Base-by-base conservation (phyloP, 2,888 invertebrate species). In the Ditylenchus weischeri region DNA sequence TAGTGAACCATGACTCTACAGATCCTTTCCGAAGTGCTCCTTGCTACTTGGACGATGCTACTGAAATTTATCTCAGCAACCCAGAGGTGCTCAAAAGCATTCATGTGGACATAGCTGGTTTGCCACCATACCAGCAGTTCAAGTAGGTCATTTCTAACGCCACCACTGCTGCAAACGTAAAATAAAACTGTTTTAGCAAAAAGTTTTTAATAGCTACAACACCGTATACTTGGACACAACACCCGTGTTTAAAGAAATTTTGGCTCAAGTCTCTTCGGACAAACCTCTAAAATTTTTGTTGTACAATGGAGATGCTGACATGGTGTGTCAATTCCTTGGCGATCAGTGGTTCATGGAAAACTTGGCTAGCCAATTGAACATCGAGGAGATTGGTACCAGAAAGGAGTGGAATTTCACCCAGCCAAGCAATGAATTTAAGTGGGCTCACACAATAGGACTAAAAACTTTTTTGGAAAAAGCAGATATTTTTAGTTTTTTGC, bases 251-350 rank as follows among this genome's bases (percentile, higher is more conserved):
- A 62, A 73, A 21, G 60, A 64, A 48, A 72, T 72, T 43, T 10
- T 72, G 19, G 57, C 62, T 15, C 35, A 59, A 13, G 19, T 38
- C 11, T n/a, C 65, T 48, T 51, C 43, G n/a, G 61, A 48, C 4
- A 43, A 49, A 8, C 11, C 54, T 19, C 51, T 67, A n/a, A 38
- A 64, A 38, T 38, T 73, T 8, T 66, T 79, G 57, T 76, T 79
- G 65, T 79, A 79, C 67, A 79, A 79, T 66, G 79, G 79, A 64
- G 79, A 79, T 61, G 78, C 73, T 19, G 79, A 79, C 59, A 79
- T 79, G 79, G 78, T 77, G 50, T 78, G 78, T 49, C 76, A 78
- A 58, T 69, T 69, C 29, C 49, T 78, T 18, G 79, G 78, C 57
- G 78, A 79, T 65, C 73, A 79, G 66, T 79, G 79, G 79, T 80